phyloP scores from a whole-genome alignment of 2,113 vertebrate species.

The Capreolus pygargus region DNA sequence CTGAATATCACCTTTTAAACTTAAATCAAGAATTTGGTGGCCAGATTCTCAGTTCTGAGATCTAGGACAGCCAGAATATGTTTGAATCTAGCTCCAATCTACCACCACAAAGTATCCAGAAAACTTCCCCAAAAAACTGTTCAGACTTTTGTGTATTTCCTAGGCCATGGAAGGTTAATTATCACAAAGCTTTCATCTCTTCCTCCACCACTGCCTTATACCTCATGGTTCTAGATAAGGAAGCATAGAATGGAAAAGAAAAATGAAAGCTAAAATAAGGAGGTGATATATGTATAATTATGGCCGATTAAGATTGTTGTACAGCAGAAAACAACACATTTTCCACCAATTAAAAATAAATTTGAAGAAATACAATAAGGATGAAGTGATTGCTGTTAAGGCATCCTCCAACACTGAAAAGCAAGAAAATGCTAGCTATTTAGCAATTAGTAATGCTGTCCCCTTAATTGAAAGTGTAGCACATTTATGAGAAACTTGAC shows the following conservation, averaged over 20 bases:
- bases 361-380: background rate
- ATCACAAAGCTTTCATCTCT: background rate
- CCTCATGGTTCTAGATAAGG: background rate
- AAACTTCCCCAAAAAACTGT: background rate
- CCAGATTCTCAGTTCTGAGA: background rate
- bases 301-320: background rate
- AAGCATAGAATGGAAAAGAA: background rate
- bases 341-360: background rate
- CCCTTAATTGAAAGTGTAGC: background rate
- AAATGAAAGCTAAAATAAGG: background rate
- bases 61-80: background rate
- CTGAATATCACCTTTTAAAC: constrained; percentile 39
- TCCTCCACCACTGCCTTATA: background rate
- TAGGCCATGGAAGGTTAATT: background rate
- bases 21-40: background rate
- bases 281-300: background rate
- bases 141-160: background rate
- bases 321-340: background rate
- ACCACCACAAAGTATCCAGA: background rate
- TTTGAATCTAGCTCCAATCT: background rate
- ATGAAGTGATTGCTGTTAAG: background rate
- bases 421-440: background rate
- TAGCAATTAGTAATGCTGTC: background rate
- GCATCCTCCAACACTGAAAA: background rate
- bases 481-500: background rate